Base-by-base conservation (phyloP, 2,113 vertebrate species). In the Alethe diademata region DNA sequence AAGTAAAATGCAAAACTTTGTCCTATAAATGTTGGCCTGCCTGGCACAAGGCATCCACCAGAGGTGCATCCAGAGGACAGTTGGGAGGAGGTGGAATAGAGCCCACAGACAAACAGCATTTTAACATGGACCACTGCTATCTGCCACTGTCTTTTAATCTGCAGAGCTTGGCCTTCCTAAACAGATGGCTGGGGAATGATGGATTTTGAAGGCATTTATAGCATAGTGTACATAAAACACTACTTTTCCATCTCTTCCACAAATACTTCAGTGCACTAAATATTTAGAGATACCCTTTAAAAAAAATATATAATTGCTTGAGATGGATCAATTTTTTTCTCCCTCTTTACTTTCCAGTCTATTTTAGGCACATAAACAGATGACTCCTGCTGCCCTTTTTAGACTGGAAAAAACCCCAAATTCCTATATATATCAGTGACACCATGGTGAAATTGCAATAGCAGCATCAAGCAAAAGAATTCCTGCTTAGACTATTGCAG, bases 371-470 rank as follows among this genome's bases (percentile, higher is more conserved):
- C 16, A 78, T 17, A 15, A 78, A 33, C 4, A 79, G 31, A 83
- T 69, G 28, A 9, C 9, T 61, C 2, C 14, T 60, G 14, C 28
- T 75, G 16, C 16, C 10, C 6, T 51, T 60, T 72, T 79, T 38
- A 43, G 26, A 29, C 14, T 20, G 5, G 47, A 60, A 67, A 67
- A 5, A 0, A 0, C 1, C 2, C 19, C 40, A 25, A 29, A 19
- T 29, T n/a, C 31, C 53, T 35, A n/a, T 33, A 4, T 24, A 10
- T 10, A 42, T 45, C 33, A 54, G 33, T 15, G 50, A 24, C 50
- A 36, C 26, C 45, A 69, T 0, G 11, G 25, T 31, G n/a, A 86
- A 83, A 76, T 16, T 75, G 19, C 64, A 90, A 61, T 5, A 71
- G 28, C 36, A 67, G 24, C 23, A 40, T 5, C 8, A 70, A 89